Evolutionary conservation across 2,797 vertebrate genomes (phyloP).

Genomic region (Gymnoscopelus braueri): DNA sequence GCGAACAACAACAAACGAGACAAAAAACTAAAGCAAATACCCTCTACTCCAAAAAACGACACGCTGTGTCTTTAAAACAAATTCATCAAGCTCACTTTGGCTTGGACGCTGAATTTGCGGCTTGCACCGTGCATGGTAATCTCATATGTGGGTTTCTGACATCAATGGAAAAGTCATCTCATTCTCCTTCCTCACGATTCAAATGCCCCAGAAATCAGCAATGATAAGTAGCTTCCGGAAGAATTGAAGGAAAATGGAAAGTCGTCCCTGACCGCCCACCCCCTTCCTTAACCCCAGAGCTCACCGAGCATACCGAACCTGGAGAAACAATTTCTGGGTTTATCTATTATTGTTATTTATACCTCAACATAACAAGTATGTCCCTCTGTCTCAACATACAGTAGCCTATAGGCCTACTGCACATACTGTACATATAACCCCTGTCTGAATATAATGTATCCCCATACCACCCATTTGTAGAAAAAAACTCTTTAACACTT

Average conservation of each 20-base stretch:
- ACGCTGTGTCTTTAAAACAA: conserved; percentile 45
- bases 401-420: no score
- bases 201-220: conserved; percentile 63
- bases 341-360: conserved; percentile 65
- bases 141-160: conserved; percentile 56
- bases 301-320: conserved; percentile 52
- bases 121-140: conserved; percentile 58
- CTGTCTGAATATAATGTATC: not conserved
- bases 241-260: conserved; percentile 72
- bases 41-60: conserved; percentile 26
- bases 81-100: conserved; percentile 60
- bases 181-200: conserved; percentile 46
- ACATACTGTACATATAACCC: not conserved
- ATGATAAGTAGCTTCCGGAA: conserved; percentile 73
- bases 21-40: conserved; percentile 18
- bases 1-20: conserved; percentile 28
- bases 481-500: no score
- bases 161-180: conserved; percentile 71
- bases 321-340: conserved; percentile 64
- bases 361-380: conserved; percentile 58
- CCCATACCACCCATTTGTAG: no score
- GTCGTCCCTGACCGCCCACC: conserved; percentile 18
- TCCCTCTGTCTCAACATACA: conserved; percentile 40
- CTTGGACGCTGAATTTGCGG: conserved; percentile 47
- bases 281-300: conserved; percentile 35